Evolutionary conservation across 2,113 vertebrate species (phyloP), one percentile per base, ranked within the genome.

Genomic region (Caranx ignobilis): DNA sequence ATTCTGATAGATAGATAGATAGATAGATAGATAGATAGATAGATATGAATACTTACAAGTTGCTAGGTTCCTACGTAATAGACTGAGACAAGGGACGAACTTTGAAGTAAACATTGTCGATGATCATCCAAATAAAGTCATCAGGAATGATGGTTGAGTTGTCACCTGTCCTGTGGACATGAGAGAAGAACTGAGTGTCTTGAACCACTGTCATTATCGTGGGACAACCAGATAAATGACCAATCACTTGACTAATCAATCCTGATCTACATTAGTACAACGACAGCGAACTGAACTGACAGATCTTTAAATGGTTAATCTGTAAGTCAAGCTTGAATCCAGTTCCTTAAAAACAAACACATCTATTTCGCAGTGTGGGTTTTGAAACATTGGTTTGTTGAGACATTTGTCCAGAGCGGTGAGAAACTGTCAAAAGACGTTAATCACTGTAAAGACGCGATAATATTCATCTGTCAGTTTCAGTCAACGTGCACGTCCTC

Each of bases 71-170:
- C 83, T 89, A n/a, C 47, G 84, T 75, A 95, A 68, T 6, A 89
- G 57, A 69, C 76, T 75, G 2, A 95, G 76, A 43, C 83, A 79
- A 55, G 85, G 88, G 48, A 88, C 64, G 26, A 93, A 35, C 62
- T 89, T 94, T 69, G 88, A 87, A 18, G 87, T 59, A 75, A 95
- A 92, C 95, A 95, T 95, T 18, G 41, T 82, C 21, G n/a, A 31
- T 11, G 48, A 60, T 89, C 61, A 90, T 76, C 69, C 32, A 70
- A 16, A 41, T 61, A 26, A 67, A 76, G 57, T 89, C 90, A 92
- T 93, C 61, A 61, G 88, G 66, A 85, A 59, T 11, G 9, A 26
- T 26, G 11, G 13, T 11, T 8, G 32, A 31, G 11, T 31, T 43
- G 41, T 75, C 65, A 31, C 64, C 16, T 31, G 47, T 82, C 69